These are phyloP conservation scores for Paracentrotus lividus DNA, from an alignment of 53 echinoderm and acorn worm genomes.

Conservation along the genomic window DNA sequence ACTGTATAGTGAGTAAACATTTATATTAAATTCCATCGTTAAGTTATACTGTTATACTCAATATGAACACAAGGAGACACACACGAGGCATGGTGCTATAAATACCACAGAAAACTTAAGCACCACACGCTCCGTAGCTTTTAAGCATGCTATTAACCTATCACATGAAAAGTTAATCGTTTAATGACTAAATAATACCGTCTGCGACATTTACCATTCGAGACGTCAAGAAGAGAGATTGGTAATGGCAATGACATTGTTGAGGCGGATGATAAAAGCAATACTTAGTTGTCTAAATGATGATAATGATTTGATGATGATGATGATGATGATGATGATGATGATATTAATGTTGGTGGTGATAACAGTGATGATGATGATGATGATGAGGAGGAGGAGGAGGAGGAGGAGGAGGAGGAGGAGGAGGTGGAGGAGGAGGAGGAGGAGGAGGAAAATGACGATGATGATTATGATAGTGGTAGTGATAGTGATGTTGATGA, in stretches of 20 bases:
- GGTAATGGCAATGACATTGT: background rate
- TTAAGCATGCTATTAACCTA: background rate
- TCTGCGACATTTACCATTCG: background rate
- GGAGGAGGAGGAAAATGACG: too few species aligned
- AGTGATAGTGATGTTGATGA: too few species aligned
- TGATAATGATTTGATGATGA: background rate
- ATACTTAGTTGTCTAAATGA: background rate
- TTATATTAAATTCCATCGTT: too few species aligned
- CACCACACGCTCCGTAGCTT: background rate
- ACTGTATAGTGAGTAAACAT: too few species aligned
- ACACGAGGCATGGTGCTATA: slow-evolving; percentile 24
- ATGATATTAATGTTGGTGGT: background rate
- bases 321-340: background rate
- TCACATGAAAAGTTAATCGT: background rate
- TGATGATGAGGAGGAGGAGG: background rate
- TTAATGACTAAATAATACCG: slow-evolving; percentile 15
- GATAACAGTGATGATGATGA: too few species aligned
- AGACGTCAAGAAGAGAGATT: background rate
- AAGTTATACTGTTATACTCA: too few species aligned
- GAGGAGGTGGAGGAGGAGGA: too few species aligned
- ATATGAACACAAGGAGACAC: too few species aligned
- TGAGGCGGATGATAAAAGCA: background rate
- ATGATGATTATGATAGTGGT: too few species aligned
- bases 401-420: background rate
- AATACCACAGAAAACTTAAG: background rate